Base-by-base conservation (phyloP, 2,888 invertebrate species). In the Cataglyphis livida region DNA sequence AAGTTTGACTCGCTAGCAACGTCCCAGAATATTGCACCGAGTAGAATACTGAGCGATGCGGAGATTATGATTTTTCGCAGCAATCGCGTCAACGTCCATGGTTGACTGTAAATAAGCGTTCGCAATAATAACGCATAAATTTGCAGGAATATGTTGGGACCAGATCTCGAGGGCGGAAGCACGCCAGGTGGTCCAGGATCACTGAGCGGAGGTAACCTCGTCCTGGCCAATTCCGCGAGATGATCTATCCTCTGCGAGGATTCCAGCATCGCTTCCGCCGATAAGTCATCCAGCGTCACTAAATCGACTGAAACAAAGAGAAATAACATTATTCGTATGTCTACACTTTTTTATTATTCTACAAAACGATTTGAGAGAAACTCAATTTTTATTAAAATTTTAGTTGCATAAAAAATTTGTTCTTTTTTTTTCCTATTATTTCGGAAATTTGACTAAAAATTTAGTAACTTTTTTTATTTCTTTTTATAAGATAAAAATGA, bases 161-260 rank as follows among this genome's bases (percentile, higher is more conserved):
- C 95, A 79, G 95, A 95, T 25, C 97, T 96, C 59, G 96, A 96
- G 78, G 97, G 96, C 0, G 97, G 96, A 62, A 98, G 95, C 1
- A 97, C 96, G 7, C 97, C 97, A 0, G 98, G 98, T 57, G 98
- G 97, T 1, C 98, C 98, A 7, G 97, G 96, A 92, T 97, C 96
- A 65, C 95, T 95, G 79, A 97, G 93, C 3, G 95, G 93, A 0
- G 96, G 95, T 87, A 97, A 96, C 88, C 97, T 96, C 57, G 96
- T 96, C 89, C 97, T 96, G 92, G 97, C 98, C 79, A 98, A 96
- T 89, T 98, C 98, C 3, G 98, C 98, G 59, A 99, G 95, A 85
- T 98, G 98, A 92, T 98, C 98, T 89, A 99, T 98, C 89, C 99
- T 96, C 84, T 98, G 98, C 10, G 98, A 98, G 0, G 99, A 99